Evolutionary conservation across 2,888 invertebrate species (phyloP).

Genomic region (Pyrochroa serraticornis): DNA sequence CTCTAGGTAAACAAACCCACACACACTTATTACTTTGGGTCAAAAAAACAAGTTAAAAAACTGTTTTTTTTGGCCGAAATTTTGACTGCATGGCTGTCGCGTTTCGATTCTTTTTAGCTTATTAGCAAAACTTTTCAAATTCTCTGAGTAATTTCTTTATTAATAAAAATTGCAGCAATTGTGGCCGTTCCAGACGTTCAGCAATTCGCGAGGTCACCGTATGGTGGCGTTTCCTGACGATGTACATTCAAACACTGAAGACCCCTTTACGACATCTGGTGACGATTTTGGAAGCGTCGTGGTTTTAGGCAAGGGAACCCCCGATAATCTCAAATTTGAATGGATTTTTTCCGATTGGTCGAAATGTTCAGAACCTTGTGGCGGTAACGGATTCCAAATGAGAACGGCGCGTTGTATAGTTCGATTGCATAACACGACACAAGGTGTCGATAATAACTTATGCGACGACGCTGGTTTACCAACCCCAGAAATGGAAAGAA

Average conservation of each 20-base stretch:
- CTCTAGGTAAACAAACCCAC: slow-evolving; percentile 46
- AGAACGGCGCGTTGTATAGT: slow-evolving; percentile 77
- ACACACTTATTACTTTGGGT: slow-evolving; percentile 10
- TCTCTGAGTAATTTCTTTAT: slow-evolving; percentile 29
- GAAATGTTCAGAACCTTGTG: slow-evolving; percentile 82
- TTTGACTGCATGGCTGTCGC: no score
- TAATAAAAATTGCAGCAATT: slow-evolving; percentile 71
- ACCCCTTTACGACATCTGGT: slow-evolving; percentile 49
- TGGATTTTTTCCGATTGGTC: slow-evolving; percentile 89
- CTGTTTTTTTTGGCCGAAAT: slow-evolving; percentile 7
- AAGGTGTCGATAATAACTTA: slow-evolving; percentile 67
- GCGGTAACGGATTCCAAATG: slow-evolving; percentile 75
- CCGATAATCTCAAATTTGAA: slow-evolving; percentile 67
- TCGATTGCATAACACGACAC: slow-evolving; percentile 62
- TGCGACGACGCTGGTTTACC: slow-evolving; percentile 75
- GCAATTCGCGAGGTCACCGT: slow-evolving; percentile 74
- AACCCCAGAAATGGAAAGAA: slow-evolving; percentile 67
- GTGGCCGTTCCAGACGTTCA: slow-evolving; percentile 81
- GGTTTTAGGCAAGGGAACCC: slow-evolving; percentile 55
- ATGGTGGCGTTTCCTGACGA: slow-evolving; percentile 62
- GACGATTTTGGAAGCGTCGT: slow-evolving; percentile 43
- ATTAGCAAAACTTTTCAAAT: neutral
- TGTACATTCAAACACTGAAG: slow-evolving; percentile 58
- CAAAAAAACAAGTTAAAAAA: neutral
- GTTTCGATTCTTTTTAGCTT: no score